A percentile compares a stretch with the other conserved stretches of the same genome.
Evolutionary conservation across 1,140 invertebrate species (phyloP).

Genomic region (Ostrea edulis): DNA sequence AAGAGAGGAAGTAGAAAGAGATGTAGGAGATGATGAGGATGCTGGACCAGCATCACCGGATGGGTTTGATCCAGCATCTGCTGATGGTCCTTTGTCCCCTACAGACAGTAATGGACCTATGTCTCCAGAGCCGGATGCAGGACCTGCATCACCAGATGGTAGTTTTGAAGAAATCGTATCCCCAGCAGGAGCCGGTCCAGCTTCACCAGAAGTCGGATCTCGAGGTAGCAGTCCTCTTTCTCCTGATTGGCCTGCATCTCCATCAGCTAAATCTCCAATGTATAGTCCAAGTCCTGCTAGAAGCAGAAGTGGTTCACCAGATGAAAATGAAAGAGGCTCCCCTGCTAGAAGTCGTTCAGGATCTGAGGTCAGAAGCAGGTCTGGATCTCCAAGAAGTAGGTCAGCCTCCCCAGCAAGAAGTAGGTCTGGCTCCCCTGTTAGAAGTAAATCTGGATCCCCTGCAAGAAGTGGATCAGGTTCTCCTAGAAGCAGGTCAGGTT

Average conservation of each 20-base stretch:
- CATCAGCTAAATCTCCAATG: constrained; percentile 41
- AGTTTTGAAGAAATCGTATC: constrained; percentile 10
- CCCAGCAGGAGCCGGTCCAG: constrained; percentile 42
- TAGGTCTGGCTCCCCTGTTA: constrained; percentile 54
- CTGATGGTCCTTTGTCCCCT: constrained; percentile 48
- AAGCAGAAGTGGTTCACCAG: constrained; percentile 46
- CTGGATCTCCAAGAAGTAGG: constrained; percentile 52
- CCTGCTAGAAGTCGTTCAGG: constrained; percentile 53
- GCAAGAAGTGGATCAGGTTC: constrained; percentile 52
- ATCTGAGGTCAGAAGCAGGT: constrained; percentile 55
- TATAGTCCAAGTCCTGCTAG: constrained; percentile 47
- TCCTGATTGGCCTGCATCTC: constrained; percentile 39
- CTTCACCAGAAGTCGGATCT: constrained; percentile 55
- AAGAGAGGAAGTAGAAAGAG: constrained; percentile 63
- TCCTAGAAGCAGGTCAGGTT: constrained; percentile 44
- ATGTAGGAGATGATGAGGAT: constrained; percentile 62
- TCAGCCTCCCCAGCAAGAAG: constrained; percentile 56
- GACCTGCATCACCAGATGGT: constrained; percentile 48
- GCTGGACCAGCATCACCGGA: constrained; percentile 48
- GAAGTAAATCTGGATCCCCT: constrained; percentile 60
- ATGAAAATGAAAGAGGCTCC: constrained; percentile 39
- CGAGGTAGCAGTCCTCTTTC: too few species aligned
- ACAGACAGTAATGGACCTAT: constrained; percentile 46
- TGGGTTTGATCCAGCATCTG: constrained; percentile 39
- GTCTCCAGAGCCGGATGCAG: constrained; percentile 43